These are phyloP conservation scores for Calypte anna DNA, from an alignment of 2,113 vertebrate species.

Conservation along the genomic window DNA sequence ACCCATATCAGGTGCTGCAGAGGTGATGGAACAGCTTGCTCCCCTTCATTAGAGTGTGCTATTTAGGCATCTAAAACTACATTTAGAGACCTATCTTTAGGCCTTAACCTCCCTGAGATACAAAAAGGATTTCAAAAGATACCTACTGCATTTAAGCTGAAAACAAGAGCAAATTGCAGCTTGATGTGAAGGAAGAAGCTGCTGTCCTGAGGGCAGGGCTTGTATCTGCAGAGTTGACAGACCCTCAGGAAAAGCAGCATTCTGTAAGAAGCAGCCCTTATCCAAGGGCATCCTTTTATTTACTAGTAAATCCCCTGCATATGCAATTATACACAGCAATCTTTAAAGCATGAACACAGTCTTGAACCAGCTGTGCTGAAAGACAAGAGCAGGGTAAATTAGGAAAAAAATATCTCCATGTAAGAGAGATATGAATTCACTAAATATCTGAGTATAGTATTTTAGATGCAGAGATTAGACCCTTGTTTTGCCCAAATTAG, in stretches of 20 bases:
- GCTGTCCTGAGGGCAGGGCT: neutral
- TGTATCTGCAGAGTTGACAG: neutral
- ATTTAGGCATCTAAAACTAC: neutral
- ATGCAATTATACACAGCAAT: neutral
- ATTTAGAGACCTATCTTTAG: neutral
- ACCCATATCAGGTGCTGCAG: neutral
- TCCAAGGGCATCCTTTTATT: conserved; percentile 3
- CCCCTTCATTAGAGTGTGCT: neutral
- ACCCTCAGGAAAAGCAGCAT: neutral
- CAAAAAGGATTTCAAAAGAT: neutral
- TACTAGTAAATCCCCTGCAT: neutral
- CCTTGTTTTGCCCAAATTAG: neutral
- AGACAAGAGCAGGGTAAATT: neutral
- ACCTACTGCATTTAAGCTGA: neutral
- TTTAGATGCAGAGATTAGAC: neutral
- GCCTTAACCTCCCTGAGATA: neutral
- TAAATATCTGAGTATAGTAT: neutral
- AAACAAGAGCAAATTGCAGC: neutral
- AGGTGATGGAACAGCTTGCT: neutral
- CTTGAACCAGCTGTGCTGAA: neutral
- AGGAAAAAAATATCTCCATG: neutral
- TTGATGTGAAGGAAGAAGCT: neutral
- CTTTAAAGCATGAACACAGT: neutral
- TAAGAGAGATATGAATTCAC: neutral
- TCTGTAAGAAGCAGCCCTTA: neutral